Conservation (phyloP, 2,113 vertebrate species). For the Calyptomena viridis region DNA sequence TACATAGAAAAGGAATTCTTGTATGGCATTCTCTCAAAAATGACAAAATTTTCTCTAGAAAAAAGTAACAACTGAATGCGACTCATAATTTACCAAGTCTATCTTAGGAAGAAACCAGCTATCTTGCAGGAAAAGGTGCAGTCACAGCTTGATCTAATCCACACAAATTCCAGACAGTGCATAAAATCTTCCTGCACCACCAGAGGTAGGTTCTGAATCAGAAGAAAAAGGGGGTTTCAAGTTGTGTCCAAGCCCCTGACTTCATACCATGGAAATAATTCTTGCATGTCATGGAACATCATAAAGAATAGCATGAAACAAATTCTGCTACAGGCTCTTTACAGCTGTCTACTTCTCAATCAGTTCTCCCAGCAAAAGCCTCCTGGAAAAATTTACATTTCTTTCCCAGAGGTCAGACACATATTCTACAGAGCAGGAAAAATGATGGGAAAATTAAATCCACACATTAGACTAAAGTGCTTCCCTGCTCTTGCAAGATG, state of each 20-base stretch:
- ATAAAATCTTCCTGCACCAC: background rate
- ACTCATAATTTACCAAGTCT: background rate
- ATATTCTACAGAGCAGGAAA: background rate
- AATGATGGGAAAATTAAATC: slow-evolving; percentile 30
- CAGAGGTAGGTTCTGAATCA: background rate
- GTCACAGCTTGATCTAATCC: background rate
- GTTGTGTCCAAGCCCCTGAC: background rate
- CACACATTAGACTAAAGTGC: background rate
- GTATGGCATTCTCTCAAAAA: background rate
- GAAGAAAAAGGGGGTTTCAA: background rate
- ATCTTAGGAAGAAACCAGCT: background rate
- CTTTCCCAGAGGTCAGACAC: background rate
- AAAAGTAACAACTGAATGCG: background rate
- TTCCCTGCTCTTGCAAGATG: background rate
- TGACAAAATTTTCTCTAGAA: background rate
- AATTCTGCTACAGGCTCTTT: background rate
- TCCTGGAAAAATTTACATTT: background rate
- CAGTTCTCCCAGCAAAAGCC: background rate
- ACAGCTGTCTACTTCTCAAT: background rate
- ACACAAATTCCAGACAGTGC: background rate
- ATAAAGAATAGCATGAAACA: background rate
- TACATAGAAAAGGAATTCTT: background rate
- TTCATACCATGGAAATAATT: background rate
- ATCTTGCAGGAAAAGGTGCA: background rate
- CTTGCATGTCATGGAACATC: background rate